Percentiles rank a stretch among this genome's conserved stretches.
Evolutionary conservation across 2,888 invertebrate genomes (phyloP).

Genomic region (Lepidochitona cinerea): DNA sequence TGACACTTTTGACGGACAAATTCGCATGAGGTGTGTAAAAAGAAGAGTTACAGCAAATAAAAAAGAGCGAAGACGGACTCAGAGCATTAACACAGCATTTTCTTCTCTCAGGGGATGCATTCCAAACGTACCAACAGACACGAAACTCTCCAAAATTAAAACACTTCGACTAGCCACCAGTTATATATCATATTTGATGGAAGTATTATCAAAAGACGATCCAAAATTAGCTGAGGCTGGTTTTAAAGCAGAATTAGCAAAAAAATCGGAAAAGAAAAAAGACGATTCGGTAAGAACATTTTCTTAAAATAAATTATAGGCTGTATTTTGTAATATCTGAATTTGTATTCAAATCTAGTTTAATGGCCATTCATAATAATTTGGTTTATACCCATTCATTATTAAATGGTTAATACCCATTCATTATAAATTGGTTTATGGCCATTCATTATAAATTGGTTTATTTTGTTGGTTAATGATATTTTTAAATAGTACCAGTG

Average conservation of each 20-base stretch:
- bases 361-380: too few relatives aligned
- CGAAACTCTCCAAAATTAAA: conserved; percentile 95
- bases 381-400: too few relatives aligned
- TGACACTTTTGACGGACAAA: conserved; percentile 12
- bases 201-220: conserved; percentile 87
- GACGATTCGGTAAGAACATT: conserved; percentile 9
- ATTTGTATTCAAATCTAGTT: too few relatives aligned
- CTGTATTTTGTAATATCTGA: neutral
- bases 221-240: conserved; percentile 75
- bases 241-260: conserved; percentile 88
- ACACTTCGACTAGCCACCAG: conserved; percentile 88
- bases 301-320: neutral
- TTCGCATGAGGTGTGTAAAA: conserved; percentile 45
- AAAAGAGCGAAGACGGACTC: conserved; percentile 92
- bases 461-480: too few relatives aligned
- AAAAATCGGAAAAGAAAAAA: conserved; percentile 60
- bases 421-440: too few relatives aligned
- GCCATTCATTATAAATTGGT: too few relatives aligned
- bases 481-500: too few relatives aligned
- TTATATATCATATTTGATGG: conserved; percentile 84
- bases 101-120: conserved; percentile 93
- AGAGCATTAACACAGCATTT: conserved; percentile 96
- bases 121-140: conserved; percentile 96
- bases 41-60: conserved; percentile 84
- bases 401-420: too few relatives aligned